Base-by-base conservation (phyloP, 2,113 vertebrate genomes). In the Oplegnathus fasciatus region DNA sequence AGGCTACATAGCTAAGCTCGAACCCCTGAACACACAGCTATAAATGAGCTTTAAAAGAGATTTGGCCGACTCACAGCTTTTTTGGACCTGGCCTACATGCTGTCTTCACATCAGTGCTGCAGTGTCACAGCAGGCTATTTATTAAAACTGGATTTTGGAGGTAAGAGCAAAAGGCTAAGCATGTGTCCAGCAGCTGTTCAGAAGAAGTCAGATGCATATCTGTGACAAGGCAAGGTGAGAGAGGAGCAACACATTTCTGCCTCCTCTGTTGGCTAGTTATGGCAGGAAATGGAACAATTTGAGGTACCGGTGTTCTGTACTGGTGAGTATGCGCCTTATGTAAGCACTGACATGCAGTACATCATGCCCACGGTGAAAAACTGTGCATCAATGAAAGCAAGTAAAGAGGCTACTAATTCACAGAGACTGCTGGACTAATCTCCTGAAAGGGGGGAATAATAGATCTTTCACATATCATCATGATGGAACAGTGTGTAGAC, bases 381-480 rank as follows among this genome's bases (percentile, higher is more conserved):
- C 22, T 26, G 61, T 2, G 14, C 37, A 0, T 74, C 5, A 58
- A 55, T 44, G 9, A 28, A 20, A 48, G 57, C 54, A 66, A 66
- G 44, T 62, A 13, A 44, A 80, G 28, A 74, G 26, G 48, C 44
- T 18, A 22, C 58, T 64, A 20, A 78, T 86, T 72, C 64, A 78
- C 13, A 37, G n/a, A 67, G 69, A 44, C 65, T 34, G 8, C 40
- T 40, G 82, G 22, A 40, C 18, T 80, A 89, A 89, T 85, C 82
- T 85, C 62, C 69, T 73, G 75, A 87, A 71, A 89, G 57, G 20
- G 34, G n/a, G 40, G 24, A 76, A 78, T 77, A 85, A 85, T 58
- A 54, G 54, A 55, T 81, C 73, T 22, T 83, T 81, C 80, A 78
- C 69, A 67, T 77, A 67, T 68, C 50, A 69, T 17, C 6, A 1